These are phyloP conservation scores for Paraescarpia echinospica DNA, from an alignment of 1,140 invertebrate genomes.

Conservation along the genomic window DNA sequence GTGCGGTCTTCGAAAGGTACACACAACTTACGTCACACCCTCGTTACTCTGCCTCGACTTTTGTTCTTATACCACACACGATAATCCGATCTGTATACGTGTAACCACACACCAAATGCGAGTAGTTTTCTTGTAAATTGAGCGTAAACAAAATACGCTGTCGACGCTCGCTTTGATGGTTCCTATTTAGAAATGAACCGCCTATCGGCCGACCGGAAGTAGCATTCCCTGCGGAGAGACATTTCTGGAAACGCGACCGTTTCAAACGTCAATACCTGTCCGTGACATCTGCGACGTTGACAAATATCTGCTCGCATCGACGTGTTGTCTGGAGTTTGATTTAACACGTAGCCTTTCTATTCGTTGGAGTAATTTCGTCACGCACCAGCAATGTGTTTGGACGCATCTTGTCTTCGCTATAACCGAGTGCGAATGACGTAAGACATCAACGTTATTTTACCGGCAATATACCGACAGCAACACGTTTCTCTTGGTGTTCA, in stretches of 20 bases:
- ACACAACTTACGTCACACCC: neutral
- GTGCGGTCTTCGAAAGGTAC: neutral
- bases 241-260: neutral
- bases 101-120: neutral
- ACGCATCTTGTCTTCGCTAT: neutral
- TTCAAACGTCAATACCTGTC: neutral
- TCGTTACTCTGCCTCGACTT: neutral
- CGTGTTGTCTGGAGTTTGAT: neutral
- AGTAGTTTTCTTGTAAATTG: neutral
- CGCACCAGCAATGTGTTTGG: neutral
- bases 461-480: neutral
- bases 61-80: neutral
- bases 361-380: neutral
- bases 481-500: neutral
- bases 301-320: neutral
- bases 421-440: neutral
- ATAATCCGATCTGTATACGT: neutral
- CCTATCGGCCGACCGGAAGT: neutral
- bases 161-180: neutral
- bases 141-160: neutral
- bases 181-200: neutral
- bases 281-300: neutral
- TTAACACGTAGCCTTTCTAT: neutral
- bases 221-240: neutral
- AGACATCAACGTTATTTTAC: neutral